These are phyloP conservation scores for Gymnothorax reevesii DNA, from an alignment of 2,797 vertebrate species.

Conservation along the genomic window DNA sequence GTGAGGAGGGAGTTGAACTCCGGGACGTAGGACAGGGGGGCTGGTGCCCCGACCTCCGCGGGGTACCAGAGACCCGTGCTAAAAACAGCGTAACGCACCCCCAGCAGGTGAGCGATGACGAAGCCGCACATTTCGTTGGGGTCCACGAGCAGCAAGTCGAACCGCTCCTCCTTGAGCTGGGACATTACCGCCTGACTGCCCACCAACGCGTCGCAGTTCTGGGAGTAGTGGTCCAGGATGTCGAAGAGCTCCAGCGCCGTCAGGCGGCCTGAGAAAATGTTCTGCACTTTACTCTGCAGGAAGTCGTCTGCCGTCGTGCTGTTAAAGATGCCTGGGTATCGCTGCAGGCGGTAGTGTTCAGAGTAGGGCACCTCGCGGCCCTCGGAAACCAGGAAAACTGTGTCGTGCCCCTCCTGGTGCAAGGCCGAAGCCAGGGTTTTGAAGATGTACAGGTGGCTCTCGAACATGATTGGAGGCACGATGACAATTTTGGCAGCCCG, in stretches of 20 bases:
- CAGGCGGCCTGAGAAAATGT: constrained; percentile 93
- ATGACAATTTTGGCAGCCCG: constrained; percentile 92
- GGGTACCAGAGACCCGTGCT: constrained; percentile 98
- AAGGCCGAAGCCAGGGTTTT: constrained; percentile 91
- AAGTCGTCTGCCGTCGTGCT: constrained; percentile 91
- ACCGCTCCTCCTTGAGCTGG: constrained; percentile 82
- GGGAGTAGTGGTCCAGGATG: constrained; percentile 95
- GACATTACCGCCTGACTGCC: constrained; percentile 83
- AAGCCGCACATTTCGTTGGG: constrained; percentile 99
- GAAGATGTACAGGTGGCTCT: constrained; percentile 99
- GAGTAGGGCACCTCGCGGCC: constrained; percentile 89
- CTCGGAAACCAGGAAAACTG: constrained; percentile 91
- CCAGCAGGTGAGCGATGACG: constrained; percentile 91
- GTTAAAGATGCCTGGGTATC: constrained; percentile 97
- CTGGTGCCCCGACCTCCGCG: constrained; percentile 93
- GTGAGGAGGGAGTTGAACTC: constrained; percentile 98
- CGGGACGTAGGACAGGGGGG: constrained; percentile 93
- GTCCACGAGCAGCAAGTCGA: constrained; percentile 95
- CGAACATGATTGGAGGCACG: constrained; percentile 98
- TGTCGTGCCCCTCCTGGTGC: constrained; percentile 87
- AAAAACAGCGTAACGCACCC: constrained; percentile 91
- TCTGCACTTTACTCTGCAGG: constrained; percentile 94
- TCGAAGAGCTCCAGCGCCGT: constrained; percentile 94
- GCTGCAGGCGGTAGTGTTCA: constrained; percentile 85
- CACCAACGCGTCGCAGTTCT: constrained; percentile 93